Evolutionary conservation across 1,140 invertebrate species (phyloP).

Genomic region (Odontomachus brunneus): DNA sequence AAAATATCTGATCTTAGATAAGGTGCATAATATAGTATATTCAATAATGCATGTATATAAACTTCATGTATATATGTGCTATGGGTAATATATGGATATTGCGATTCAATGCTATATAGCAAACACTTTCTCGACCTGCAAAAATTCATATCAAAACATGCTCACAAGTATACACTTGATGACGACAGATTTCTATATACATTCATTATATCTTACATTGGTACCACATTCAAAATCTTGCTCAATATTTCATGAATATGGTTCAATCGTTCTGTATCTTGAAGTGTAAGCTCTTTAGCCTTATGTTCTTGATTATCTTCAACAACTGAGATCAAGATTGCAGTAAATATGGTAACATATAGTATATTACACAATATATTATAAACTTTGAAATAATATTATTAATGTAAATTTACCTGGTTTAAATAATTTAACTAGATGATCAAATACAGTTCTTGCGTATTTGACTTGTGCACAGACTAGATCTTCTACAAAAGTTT

Average conservation of each 20-base stretch:
- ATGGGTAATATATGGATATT: constrained; percentile 89
- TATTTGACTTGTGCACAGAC: constrained; percentile 88
- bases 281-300: constrained; percentile 80
- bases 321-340: constrained; percentile 63
- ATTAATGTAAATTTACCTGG: constrained; percentile 78
- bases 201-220: constrained; percentile 86
- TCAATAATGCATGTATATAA: constrained; percentile 89
- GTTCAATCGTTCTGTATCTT: constrained; percentile 83
- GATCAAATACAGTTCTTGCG: constrained; percentile 86
- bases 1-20: constrained; percentile 87
- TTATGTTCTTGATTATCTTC: constrained; percentile 81
- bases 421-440: constrained; percentile 86
- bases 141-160: constrained; percentile 68
- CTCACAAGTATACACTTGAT: constrained; percentile 18
- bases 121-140: constrained; percentile 86
- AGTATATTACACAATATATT: constrained; percentile 61
- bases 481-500: constrained; percentile 88
- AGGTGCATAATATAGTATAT: constrained; percentile 88
- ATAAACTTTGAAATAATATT: constrained; percentile 64
- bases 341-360: constrained; percentile 39
- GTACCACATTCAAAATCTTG: constrained; percentile 86
- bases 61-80: constrained; percentile 86
- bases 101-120: constrained; percentile 84
- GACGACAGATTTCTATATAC: constrained; percentile 74
- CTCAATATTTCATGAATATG: constrained; percentile 87